phyloP scores from a whole-genome alignment of 2,797 vertebrate genomes.

The Hydrocynus forskahlii region DNA sequence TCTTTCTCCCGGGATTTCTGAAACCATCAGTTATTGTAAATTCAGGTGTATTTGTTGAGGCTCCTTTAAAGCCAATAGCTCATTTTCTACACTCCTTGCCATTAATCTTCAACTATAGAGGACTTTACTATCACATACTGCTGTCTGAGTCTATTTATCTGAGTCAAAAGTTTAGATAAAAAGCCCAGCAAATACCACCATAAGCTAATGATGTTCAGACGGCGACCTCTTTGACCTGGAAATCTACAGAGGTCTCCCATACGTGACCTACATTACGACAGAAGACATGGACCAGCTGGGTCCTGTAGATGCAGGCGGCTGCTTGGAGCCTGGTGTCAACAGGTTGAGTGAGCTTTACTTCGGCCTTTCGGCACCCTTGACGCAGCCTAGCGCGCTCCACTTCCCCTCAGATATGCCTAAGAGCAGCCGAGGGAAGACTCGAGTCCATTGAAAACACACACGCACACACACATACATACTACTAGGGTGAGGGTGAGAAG shows the following conservation, averaged over 20 bases:
- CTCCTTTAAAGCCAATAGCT: neutral
- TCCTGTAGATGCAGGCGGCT: constrained; percentile 38
- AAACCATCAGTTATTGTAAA: neutral
- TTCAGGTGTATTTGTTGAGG: neutral
- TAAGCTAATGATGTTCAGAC: constrained; percentile 31
- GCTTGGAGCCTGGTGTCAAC: constrained; percentile 48
- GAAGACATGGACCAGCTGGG: constrained; percentile 32
- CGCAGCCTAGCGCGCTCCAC: constrained; percentile 36
- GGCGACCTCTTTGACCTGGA: constrained; percentile 11
- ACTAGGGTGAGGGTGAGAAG: too few species aligned
- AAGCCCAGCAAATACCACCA: constrained; percentile 7
- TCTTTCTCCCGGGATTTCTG: neutral
- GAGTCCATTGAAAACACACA: constrained; percentile 17
- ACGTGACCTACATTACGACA: constrained; percentile 54
- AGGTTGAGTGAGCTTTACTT: constrained; percentile 50
- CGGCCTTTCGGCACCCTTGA: constrained; percentile 49
- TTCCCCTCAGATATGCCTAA: constrained; percentile 57
- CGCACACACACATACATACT: constrained; percentile 16
- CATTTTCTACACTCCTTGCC: neutral
- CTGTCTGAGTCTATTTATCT: neutral
- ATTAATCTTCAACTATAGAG: neutral
- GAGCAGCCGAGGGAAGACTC: constrained; percentile 61
- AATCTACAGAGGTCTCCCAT: constrained; percentile 8
- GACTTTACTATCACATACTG: neutral
- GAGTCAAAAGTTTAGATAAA: neutral